Evolutionary conservation across 2,797 vertebrate species (phyloP).

Genomic region (Cryptoblepharus egeriae): DNA sequence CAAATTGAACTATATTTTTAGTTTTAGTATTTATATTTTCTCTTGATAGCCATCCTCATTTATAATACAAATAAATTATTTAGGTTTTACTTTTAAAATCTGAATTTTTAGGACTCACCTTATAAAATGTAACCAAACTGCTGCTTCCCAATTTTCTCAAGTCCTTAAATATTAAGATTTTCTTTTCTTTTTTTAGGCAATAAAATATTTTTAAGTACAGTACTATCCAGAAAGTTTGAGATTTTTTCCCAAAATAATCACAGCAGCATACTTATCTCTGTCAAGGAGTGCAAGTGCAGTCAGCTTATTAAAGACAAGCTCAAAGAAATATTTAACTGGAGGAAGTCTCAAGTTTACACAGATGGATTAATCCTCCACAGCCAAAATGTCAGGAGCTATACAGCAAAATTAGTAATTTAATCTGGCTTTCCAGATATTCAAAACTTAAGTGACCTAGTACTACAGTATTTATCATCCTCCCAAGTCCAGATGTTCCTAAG

Average conservation of each 20-base stretch:
- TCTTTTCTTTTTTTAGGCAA: constrained; percentile 20
- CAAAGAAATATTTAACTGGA: constrained; percentile 29
- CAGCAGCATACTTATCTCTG: neutral
- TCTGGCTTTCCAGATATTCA: constrained; percentile 35
- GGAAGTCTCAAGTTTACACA: constrained; percentile 17
- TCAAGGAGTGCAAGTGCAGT: neutral
- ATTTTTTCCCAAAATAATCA: neutral
- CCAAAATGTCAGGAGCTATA: constrained; percentile 31
- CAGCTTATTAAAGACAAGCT: constrained; percentile 20
- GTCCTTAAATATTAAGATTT: constrained; percentile 19
- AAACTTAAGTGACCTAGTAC: constrained; percentile 22
- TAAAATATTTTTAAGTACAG: constrained; percentile 12
- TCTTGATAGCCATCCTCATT: neutral
- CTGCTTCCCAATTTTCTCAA: constrained; percentile 27
- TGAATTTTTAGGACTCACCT: neutral
- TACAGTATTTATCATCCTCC: constrained; percentile 38
- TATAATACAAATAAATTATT: neutral
- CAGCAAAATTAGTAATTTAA: constrained; percentile 35
- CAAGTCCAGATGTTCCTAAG: constrained; percentile 54
- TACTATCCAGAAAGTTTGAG: neutral
- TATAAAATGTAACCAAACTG: constrained; percentile 25
- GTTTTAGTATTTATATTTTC: no score
- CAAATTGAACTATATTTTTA: neutral
- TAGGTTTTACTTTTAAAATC: neutral
- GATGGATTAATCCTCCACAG: neutral